Evolutionary conservation across 2,888 invertebrate genomes (phyloP).

Genomic region (Idaea dimidiata): DNA sequence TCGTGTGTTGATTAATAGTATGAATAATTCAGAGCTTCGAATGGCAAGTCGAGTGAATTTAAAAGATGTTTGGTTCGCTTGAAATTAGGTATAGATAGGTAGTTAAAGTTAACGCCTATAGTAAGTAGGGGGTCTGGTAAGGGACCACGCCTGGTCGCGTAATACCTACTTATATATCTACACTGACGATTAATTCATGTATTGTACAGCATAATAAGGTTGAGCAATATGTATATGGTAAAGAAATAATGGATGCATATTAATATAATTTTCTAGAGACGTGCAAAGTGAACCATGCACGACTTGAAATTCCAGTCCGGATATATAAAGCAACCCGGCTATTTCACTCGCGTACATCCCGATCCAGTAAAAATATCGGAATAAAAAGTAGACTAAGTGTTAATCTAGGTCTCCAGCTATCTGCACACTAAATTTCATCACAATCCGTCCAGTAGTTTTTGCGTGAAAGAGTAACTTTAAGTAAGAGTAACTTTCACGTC

Average conservation of each 20-base stretch:
- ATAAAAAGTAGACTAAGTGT: not conserved
- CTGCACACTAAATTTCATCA: not conserved
- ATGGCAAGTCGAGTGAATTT: not conserved
- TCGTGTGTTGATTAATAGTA: constrained; percentile 52
- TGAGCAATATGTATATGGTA: too few relatives aligned
- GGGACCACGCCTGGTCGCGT: not conserved
- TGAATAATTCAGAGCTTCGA: constrained; percentile 49
- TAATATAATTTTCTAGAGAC: too few relatives aligned
- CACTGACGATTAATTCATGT: not conserved
- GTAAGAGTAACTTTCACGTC: too few relatives aligned
- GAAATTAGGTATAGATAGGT: constrained; percentile 19
- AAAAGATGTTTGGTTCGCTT: not conserved
- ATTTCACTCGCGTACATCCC: too few relatives aligned
- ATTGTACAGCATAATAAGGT: not conserved
- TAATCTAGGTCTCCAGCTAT: not conserved
- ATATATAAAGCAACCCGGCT: too few relatives aligned
- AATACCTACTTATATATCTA: not conserved
- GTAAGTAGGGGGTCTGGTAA: not conserved
- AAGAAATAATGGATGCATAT: too few relatives aligned
- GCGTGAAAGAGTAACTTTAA: not conserved
- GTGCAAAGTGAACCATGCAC: too few relatives aligned
- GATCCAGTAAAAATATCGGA: too few relatives aligned
- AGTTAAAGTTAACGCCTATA: not conserved
- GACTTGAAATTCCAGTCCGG: too few relatives aligned
- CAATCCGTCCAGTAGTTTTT: not conserved